These are phyloP conservation scores for Campylomormyrus numenius DNA, from an alignment of 2,113 vertebrate species.

Conservation along the genomic window DNA sequence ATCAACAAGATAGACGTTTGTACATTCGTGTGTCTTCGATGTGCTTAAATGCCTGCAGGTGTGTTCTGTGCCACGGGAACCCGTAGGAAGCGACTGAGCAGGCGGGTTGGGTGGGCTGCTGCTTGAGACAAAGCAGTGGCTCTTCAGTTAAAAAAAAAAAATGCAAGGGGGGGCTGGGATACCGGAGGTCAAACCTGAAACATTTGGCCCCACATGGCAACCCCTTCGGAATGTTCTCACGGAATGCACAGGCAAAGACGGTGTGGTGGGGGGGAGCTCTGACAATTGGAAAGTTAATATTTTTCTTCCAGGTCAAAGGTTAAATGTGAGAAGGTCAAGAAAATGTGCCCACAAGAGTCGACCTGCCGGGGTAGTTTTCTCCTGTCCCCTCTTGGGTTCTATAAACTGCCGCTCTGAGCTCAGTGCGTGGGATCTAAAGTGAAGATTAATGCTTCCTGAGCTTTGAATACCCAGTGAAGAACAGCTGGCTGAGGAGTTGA, in stretches of 20 bases:
- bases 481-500: not conserved
- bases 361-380: constrained; percentile 29
- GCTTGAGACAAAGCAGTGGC: constrained; percentile 28
- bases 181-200: constrained; percentile 53
- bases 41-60: constrained; percentile 27
- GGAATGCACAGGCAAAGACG: constrained; percentile 52
- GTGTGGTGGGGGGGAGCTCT: constrained; percentile 39
- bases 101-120: constrained; percentile 36
- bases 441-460: constrained; percentile 19
- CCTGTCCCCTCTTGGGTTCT: constrained; percentile 17
- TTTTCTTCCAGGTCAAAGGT: constrained; percentile 51
- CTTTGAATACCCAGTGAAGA: not conserved
- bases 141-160: not conserved
- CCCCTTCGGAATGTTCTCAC: constrained; percentile 60
- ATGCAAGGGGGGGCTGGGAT: constrained; percentile 52
- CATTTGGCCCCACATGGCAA: constrained; percentile 51
- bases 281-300: constrained; percentile 62
- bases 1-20: not conserved
- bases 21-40: not conserved
- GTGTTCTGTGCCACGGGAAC: constrained; percentile 25
- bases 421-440: not conserved
- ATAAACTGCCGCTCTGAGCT: constrained; percentile 13
- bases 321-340: constrained; percentile 47
- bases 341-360: constrained; percentile 41
- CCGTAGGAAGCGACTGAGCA: not conserved